Evolutionary conservation across 2,797 vertebrate species (phyloP).

Genomic region (Coranthus polyacanthus): DNA sequence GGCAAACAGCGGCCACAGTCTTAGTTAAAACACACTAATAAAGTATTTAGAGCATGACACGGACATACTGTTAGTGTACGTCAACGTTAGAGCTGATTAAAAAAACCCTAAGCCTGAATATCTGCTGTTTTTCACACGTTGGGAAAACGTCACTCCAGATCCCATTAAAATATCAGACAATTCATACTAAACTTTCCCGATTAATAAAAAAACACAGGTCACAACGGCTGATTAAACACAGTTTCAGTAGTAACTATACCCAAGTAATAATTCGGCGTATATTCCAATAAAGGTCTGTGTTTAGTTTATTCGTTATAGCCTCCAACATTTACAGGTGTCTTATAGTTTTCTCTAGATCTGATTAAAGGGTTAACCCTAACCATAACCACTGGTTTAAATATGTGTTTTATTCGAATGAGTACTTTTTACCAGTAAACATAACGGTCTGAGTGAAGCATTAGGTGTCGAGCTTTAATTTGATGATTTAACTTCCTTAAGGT

Average conservation of each 20-base stretch:
- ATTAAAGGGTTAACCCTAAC: neutral
- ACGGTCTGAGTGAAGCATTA: neutral
- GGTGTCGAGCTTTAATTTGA: neutral
- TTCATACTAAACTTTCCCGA: neutral
- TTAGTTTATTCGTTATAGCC: neutral
- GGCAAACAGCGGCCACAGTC: neutral
- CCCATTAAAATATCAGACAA: neutral
- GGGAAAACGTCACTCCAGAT: constrained; percentile 14
- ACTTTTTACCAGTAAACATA: no score
- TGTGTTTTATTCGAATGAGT: neutral
- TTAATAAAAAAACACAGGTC: fast-evolving
- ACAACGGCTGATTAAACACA: fast-evolving
- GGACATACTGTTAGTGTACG: no score
- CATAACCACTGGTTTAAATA: neutral
- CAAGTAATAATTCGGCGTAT: constrained; percentile 4
- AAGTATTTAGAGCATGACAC: neutral
- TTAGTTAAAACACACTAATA: neutral
- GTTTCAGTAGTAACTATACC: fast-evolving
- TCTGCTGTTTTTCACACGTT: no score
- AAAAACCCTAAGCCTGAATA: fast-evolving
- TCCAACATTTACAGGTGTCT: no score
- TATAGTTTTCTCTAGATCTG: neutral
- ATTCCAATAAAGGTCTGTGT: fast-evolving
- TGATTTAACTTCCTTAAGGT: fast-evolving
- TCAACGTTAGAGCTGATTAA: neutral